Evolutionary conservation across 2,888 invertebrate genomes (phyloP).

Genomic region (Machimus rusticus): DNA sequence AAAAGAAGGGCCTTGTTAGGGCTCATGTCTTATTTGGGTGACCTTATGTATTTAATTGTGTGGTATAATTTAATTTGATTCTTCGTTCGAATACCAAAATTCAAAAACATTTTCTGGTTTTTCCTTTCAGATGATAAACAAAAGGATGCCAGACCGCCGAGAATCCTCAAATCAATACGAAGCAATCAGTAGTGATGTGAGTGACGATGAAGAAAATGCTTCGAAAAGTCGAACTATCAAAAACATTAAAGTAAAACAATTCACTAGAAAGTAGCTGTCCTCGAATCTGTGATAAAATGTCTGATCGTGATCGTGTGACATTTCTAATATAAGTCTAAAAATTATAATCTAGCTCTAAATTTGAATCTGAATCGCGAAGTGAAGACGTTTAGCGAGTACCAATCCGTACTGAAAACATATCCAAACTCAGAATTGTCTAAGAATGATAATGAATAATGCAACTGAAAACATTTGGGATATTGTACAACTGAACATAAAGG

Average conservation of each 20-base stretch:
- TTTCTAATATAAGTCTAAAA: constrained; percentile 8
- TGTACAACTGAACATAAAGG: constrained; percentile 42
- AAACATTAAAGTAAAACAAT: neutral
- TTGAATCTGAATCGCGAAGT: neutral
- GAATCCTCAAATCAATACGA: neutral
- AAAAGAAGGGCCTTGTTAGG: no score
- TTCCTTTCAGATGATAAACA: neutral
- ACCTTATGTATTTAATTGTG: no score
- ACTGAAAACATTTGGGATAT: constrained; percentile 54
- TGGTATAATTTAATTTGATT: no score
- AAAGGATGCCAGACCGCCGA: neutral
- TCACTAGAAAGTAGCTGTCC: neutral
- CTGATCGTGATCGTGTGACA: constrained; percentile 34
- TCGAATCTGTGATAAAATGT: constrained; percentile 36
- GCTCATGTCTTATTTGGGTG: no score
- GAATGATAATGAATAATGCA: constrained; percentile 58
- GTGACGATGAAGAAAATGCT: neutral
- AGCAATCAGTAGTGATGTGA: neutral
- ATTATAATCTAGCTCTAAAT: neutral
- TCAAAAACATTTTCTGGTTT: neutral
- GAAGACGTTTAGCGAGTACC: neutral
- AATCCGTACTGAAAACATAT: constrained; percentile 35
- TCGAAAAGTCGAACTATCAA: constrained; percentile 4
- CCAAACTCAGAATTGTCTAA: constrained; percentile 3
- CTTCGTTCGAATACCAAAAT: no score